Conservation (phyloP, 1,140 invertebrate genomes). For the Lanistes nyassanus region DNA sequence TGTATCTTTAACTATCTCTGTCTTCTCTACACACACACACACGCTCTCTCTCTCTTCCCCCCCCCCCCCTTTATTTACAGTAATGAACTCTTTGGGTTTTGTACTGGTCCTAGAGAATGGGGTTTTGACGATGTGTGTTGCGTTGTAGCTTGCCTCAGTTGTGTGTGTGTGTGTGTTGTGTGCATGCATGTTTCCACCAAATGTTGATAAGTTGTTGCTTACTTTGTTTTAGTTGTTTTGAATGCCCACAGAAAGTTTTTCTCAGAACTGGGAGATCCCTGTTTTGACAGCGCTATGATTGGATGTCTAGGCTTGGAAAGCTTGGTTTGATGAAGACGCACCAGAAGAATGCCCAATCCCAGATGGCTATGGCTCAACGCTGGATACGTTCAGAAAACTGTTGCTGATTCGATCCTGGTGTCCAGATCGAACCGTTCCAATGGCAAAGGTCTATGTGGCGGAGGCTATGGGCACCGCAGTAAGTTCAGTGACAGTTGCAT, state of each 20-base stretch:
- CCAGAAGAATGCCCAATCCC: slow-evolving; percentile 92
- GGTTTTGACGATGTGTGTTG: no score
- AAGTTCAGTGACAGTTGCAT: slow-evolving; percentile 11
- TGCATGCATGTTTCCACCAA: no score
- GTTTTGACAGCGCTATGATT: background rate
- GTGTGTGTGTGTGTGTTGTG: no score
- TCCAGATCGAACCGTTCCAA: slow-evolving; percentile 91
- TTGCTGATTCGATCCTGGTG: slow-evolving; percentile 95
- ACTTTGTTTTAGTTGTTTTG: background rate
- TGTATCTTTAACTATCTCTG: no score
- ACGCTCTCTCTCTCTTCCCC: no score
- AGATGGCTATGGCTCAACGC: slow-evolving; percentile 85
- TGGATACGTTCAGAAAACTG: slow-evolving; percentile 91
- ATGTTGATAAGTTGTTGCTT: no score
- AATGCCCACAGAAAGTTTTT: background rate
- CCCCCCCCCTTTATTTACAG: no score
- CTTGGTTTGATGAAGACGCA: slow-evolving; percentile 94
- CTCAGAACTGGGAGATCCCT: background rate
- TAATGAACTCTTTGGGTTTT: no score
- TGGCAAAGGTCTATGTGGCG: slow-evolving; percentile 88
- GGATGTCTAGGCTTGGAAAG: slow-evolving; percentile 77
- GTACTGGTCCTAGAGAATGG: no score
- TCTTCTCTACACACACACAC: no score
- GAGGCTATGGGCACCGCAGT: slow-evolving; percentile 68
- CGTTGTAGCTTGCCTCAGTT: no score